Conservation (phyloP, 2,888 invertebrate species). For the Xanthorhoe designata region DNA sequence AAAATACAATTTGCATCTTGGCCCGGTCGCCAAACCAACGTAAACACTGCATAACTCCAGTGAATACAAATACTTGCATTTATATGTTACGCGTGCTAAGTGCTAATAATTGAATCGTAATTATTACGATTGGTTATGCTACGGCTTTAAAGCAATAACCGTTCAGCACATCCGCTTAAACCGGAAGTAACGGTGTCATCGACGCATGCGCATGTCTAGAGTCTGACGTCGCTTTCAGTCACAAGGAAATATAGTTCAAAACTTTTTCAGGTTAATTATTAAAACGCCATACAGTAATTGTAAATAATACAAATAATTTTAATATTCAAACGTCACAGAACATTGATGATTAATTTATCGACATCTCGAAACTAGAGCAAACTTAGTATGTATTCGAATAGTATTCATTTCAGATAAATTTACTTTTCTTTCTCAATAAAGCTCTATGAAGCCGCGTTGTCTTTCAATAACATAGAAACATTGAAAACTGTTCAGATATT, state of each 20-base stretch:
- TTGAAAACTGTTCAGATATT: not conserved
- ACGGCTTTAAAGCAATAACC: constrained; percentile 42
- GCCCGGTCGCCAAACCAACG: constrained; percentile 6
- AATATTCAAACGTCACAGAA: too few species aligned
- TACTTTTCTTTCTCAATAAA: too few species aligned
- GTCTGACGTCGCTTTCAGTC: constrained; percentile 2
- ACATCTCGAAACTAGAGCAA: too few species aligned
- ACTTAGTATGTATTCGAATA: too few species aligned
- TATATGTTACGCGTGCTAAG: constrained; percentile 29
- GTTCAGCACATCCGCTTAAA: constrained; percentile 57
- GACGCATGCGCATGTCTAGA: constrained; percentile 59
- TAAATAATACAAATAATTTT: too few species aligned
- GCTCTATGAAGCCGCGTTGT: not conserved
- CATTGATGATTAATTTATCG: too few species aligned
- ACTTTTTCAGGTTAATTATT: too few species aligned
- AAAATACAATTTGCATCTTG: not conserved
- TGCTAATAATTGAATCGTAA: constrained; percentile 25
- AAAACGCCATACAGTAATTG: too few species aligned
- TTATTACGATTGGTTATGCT: constrained; percentile 34
- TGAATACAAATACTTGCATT: constrained; percentile 22
- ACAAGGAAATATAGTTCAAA: too few species aligned
- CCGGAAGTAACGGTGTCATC: constrained; percentile 71
- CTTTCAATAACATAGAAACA: constrained; percentile 8
- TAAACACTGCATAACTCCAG: constrained; percentile 8
- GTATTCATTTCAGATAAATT: too few species aligned